phyloP scores from a whole-genome alignment of 1,140 invertebrate genomes.

The Branchinecta lindahli region DNA sequence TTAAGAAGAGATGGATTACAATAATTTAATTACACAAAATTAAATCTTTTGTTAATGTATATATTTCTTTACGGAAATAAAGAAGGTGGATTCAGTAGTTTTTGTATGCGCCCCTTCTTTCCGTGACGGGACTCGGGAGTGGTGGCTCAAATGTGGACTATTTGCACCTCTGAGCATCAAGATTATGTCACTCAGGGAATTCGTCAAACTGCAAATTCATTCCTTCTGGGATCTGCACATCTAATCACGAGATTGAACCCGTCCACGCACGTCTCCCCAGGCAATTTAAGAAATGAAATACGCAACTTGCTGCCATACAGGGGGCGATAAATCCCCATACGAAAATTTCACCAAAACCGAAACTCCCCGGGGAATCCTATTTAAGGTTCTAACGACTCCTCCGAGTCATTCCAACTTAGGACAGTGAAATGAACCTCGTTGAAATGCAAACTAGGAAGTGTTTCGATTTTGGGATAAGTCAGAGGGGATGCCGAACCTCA shows the following conservation, averaged over 20 bases:
- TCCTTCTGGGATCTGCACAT: not conserved
- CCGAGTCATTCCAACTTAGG: not conserved
- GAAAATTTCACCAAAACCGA: not conserved
- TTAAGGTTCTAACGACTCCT: not conserved
- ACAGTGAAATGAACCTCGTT: conserved; percentile 10
- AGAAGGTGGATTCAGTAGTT: no score
- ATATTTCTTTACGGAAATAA: no score
- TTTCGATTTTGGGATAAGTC: conserved; percentile 9
- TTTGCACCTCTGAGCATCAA: no score
- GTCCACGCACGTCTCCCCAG: not conserved
- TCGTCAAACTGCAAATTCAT: no score
- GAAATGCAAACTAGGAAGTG: conserved; percentile 10
- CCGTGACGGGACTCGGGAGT: no score
- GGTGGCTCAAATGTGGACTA: no score
- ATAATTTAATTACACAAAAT: no score
- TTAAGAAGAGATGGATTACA: no score
- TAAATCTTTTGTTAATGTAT: no score
- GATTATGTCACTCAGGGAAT: no score
- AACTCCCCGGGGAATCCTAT: not conserved
- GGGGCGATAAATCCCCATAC: not conserved
- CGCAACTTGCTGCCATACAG: not conserved
- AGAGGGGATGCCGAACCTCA: not conserved
- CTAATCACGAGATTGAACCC: not conserved
- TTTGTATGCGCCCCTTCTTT: no score
- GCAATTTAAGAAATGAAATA: conserved; percentile 2